Percentiles rank a stretch among this genome's conserved stretches.
Evolutionary conservation across 2,113 vertebrate genomes (phyloP).

Genomic region (Mesembrinibis cayennensis): DNA sequence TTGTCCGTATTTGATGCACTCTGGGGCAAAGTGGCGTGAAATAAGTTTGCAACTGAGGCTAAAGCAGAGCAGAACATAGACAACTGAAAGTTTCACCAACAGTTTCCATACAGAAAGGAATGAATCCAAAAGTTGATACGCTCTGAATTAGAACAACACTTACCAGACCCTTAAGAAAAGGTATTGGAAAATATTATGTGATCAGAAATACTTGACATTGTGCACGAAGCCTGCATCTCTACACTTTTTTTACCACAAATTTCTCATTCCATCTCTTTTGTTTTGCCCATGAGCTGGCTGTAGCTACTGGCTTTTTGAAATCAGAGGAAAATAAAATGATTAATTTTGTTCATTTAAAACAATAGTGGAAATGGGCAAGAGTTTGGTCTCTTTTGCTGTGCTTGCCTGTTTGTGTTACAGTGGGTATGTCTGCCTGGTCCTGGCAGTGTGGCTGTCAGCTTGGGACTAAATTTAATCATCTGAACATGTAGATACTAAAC

Average conservation of each 20-base stretch:
- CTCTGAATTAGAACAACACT: not conserved
- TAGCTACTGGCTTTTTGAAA: not conserved
- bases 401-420: not conserved
- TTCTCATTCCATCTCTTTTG: not conserved
- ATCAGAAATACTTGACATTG: not conserved
- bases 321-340: not conserved
- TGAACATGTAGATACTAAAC: not conserved
- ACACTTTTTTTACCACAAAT: not conserved
- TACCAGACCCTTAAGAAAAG: not conserved
- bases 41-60: not conserved
- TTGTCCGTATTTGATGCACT: not conserved
- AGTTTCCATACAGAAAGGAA: not conserved
- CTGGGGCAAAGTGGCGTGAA: not conserved
- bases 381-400: not conserved
- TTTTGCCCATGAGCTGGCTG: not conserved
- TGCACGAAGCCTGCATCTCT: not conserved
- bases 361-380: not conserved
- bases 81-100: not conserved
- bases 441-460: not conserved
- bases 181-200: not conserved
- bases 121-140: not conserved
- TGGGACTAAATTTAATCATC: not conserved
- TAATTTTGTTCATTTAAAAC: not conserved
- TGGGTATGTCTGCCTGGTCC: not conserved
- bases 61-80: not conserved